Evolutionary conservation across 2,888 invertebrate species (phyloP).

Genomic region (Morpho achilles): DNA sequence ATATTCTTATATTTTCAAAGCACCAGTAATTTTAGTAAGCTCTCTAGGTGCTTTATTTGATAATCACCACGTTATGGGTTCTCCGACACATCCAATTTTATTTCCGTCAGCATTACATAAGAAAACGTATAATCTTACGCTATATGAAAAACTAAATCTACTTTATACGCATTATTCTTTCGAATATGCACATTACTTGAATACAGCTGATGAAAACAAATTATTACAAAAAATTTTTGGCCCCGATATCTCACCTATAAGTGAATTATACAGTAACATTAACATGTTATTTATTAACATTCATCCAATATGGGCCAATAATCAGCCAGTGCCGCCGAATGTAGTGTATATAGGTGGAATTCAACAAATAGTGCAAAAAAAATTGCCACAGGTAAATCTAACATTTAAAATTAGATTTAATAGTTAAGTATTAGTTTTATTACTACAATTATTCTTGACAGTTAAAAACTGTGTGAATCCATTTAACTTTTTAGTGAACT

Average conservation of each 20-base stretch:
- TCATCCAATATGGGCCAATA: conserved; percentile 48
- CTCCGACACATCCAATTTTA: conserved; percentile 36
- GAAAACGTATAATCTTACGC: conserved; percentile 35
- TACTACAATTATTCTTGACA: too few relatives aligned
- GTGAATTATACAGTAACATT: conserved; percentile 37
- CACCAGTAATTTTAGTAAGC: conserved; percentile 38
- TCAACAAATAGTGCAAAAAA: conserved; percentile 48
- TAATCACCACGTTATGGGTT: conserved; percentile 34
- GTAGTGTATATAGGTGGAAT: conserved; percentile 58
- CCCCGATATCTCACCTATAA: conserved; percentile 29
- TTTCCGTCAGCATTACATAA: conserved; percentile 33
- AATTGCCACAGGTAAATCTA: conserved; percentile 46
- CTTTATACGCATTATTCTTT: conserved; percentile 28
- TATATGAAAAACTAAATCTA: conserved; percentile 36
- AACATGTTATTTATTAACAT: conserved; percentile 59
- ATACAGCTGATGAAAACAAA: conserved; percentile 24
- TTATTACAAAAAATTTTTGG: conserved; percentile 35
- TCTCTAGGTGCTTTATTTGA: conserved; percentile 32
- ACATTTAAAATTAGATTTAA: not conserved
- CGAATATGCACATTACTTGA: conserved; percentile 8
- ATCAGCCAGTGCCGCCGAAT: conserved; percentile 55
- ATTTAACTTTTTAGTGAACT: too few relatives aligned
- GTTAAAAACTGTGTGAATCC: not conserved
- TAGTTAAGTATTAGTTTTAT: too few relatives aligned
- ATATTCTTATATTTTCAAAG: conserved; percentile 41